phyloP scores from a whole-genome alignment of 2,888 invertebrate species.

The Spodoptera exigua region DNA sequence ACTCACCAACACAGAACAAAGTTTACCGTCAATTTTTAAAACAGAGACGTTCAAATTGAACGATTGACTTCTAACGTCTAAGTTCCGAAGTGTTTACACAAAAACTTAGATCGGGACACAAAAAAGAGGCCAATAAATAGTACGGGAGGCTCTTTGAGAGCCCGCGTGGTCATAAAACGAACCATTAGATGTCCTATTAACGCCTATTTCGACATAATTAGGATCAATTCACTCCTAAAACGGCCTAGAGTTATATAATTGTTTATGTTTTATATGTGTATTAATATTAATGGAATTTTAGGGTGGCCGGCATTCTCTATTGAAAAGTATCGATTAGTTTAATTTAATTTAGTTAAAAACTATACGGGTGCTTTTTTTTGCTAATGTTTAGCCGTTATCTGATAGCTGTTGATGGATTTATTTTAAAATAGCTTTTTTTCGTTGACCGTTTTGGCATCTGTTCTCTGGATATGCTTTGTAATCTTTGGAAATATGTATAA shows the following conservation, averaged over 20 bases:
- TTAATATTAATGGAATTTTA: constrained; percentile 65
- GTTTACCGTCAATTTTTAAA: constrained; percentile 39
- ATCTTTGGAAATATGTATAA: background rate
- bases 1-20: constrained; percentile 5
- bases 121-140: constrained; percentile 85
- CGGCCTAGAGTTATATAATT: constrained; percentile 78
- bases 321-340: constrained; percentile 56
- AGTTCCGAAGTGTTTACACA: constrained; percentile 77
- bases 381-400: constrained; percentile 44
- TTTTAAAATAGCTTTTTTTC: constrained; percentile 44
- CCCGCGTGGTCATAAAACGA: constrained; percentile 79
- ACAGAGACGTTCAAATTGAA: constrained; percentile 72
- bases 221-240: constrained; percentile 81
- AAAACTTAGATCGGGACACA: constrained; percentile 78
- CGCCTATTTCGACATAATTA: constrained; percentile 89
- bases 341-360: constrained; percentile 55
- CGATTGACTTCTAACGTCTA: constrained; percentile 52
- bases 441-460: constrained; percentile 31
- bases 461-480: constrained; percentile 11
- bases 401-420: constrained; percentile 45
- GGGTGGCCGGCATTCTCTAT: constrained; percentile 50
- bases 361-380: constrained; percentile 52
- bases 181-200: constrained; percentile 87
- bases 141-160: constrained; percentile 85
- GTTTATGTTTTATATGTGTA: constrained; percentile 78